A percentile compares a stretch with the other conserved stretches of the same genome.
phyloP scores from a whole-genome alignment of 2,888 invertebrate genomes.

The Mamestra brassicae region DNA sequence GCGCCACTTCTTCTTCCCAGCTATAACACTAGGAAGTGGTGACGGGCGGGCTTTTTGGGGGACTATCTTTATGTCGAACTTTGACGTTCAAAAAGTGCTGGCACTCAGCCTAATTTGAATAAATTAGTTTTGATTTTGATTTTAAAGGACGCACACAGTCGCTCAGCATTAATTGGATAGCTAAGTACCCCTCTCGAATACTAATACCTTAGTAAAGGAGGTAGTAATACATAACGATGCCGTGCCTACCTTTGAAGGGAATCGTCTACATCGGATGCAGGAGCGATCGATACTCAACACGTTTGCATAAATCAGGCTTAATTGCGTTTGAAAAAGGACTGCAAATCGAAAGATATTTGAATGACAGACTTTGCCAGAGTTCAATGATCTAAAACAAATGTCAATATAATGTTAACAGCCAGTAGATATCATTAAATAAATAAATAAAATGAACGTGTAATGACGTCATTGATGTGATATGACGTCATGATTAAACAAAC shows the following conservation, averaged over 20 bases:
- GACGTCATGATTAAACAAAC: not conserved
- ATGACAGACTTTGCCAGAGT: not conserved
- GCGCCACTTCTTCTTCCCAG: too few species aligned
- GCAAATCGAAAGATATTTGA: not conserved
- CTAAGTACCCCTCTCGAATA: too few species aligned
- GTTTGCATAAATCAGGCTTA: not conserved
- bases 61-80: too few species aligned
- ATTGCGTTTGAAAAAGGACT: not conserved
- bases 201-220: too few species aligned
- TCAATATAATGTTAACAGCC: not conserved
- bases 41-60: too few species aligned
- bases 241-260: not conserved
- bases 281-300: not conserved
- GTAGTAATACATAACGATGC: not conserved
- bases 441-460: not conserved
- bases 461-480: not conserved
- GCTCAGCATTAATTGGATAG: too few species aligned
- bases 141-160: too few species aligned
- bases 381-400: slow-evolving; percentile 2
- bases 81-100: too few species aligned
- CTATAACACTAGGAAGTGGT: too few species aligned
- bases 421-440: slow-evolving; percentile 4
- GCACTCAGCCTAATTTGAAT: too few species aligned
- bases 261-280: not conserved
- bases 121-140: too few species aligned